Evolutionary conservation across 2,113 vertebrate species (phyloP).

Genomic region (Bufo bufo): DNA sequence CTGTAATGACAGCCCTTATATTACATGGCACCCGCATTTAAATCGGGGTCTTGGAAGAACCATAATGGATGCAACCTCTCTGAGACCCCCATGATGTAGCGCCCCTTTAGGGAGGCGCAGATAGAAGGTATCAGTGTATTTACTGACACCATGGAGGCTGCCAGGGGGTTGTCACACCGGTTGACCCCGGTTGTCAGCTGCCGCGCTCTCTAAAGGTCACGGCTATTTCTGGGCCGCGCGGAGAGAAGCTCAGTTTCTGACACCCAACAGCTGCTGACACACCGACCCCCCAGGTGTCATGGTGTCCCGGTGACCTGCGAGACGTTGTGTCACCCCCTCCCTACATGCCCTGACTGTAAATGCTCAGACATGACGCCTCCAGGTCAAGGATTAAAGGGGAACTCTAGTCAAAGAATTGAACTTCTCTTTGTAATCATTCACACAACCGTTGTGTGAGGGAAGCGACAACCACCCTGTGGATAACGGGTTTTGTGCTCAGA

Average conservation of each 20-base stretch:
- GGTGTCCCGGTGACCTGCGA: not conserved
- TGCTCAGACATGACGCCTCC: not conserved
- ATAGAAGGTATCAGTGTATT: too few relatives aligned
- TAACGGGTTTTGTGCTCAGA: not conserved
- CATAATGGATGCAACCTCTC: too few relatives aligned
- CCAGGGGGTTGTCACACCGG: not conserved
- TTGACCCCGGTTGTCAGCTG: conserved; percentile 25
- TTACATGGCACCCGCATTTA: too few relatives aligned
- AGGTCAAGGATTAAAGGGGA: not conserved
- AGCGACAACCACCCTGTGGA: not conserved
- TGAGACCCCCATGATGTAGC: too few relatives aligned
- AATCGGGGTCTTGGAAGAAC: too few relatives aligned
- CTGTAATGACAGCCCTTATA: too few relatives aligned
- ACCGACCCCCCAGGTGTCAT: not conserved
- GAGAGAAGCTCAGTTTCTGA: conserved; percentile 6
- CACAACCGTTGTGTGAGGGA: not conserved
- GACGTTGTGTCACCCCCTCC: not conserved
- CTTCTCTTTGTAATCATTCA: not conserved
- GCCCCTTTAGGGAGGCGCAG: too few relatives aligned
- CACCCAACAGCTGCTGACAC: conserved; percentile 47
- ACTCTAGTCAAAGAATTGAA: not conserved
- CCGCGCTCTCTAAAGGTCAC: conserved; percentile 24
- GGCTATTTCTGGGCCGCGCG: conserved; percentile 25
- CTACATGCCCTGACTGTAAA: not conserved
- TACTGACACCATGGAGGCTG: too few relatives aligned